A percentile compares a stretch with the other conserved stretches of the same genome.
These are phyloP conservation scores for Alca torda DNA, from an alignment of 2,797 vertebrate species.

Conservation along the genomic window DNA sequence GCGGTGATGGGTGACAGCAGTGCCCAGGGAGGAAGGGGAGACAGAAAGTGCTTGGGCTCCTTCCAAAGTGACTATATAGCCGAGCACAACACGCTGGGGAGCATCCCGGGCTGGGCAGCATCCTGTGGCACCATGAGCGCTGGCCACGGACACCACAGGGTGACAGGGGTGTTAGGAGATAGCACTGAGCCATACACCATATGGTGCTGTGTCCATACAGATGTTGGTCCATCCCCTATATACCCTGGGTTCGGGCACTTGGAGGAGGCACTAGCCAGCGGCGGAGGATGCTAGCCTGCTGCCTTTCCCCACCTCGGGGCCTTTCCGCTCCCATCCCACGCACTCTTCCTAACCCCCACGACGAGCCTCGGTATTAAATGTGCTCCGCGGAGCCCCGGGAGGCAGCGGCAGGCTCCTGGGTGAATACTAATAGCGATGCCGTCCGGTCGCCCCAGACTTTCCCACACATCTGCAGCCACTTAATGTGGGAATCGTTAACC, in stretches of 20 bases:
- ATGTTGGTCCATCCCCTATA: accelerated
- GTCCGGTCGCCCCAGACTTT: conserved; percentile 67
- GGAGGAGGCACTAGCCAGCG: not conserved
- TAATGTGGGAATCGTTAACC: conserved; percentile 77
- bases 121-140: accelerated
- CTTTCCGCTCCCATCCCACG: not conserved
- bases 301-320: not conserved
- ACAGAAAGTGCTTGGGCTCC: not conserved
- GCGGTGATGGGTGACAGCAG: not conserved
- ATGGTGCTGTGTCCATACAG: not conserved
- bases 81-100: accelerated
- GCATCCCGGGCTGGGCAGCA: not conserved
- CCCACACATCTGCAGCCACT: conserved; percentile 82
- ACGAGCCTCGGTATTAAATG: not conserved
- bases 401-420: conserved; percentile 68
- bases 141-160: accelerated
- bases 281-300: not conserved
- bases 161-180: not conserved
- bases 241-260: accelerated
- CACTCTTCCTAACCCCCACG: not conserved
- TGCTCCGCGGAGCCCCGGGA: conserved; percentile 35
- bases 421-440: conserved; percentile 72
- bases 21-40: not conserved
- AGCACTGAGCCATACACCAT: accelerated
- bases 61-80: not conserved